A percentile compares a stretch with the other conserved stretches of the same genome.
Evolutionary conservation across 2,888 invertebrate genomes (phyloP).

Genomic region (Diloba caeruleocephala): DNA sequence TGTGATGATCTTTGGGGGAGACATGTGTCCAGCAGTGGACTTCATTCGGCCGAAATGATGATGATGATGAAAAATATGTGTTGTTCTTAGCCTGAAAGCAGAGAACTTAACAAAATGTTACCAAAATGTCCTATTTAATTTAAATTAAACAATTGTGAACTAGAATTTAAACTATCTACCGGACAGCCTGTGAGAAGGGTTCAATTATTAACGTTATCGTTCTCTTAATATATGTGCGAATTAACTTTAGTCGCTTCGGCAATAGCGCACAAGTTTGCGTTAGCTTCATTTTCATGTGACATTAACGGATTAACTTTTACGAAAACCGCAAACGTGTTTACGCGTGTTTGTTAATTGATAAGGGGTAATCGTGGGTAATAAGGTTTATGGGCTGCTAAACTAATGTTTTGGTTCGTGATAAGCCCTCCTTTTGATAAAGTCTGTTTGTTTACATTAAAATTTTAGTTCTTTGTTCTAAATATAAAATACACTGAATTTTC

Average conservation of each 20-base stretch:
- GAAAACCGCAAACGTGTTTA: slow-evolving; percentile 44
- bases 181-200: slow-evolving; percentile 62
- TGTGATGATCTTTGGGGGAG: no score
- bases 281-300: slow-evolving; percentile 46
- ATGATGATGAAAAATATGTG: no score
- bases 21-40: no score
- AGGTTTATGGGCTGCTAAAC: slow-evolving; percentile 29
- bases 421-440: slow-evolving; percentile 10
- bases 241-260: slow-evolving; percentile 46
- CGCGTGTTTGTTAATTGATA: slow-evolving; percentile 47
- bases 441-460: no score
- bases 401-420: slow-evolving; percentile 22
- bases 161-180: slow-evolving; percentile 45
- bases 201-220: slow-evolving; percentile 56
- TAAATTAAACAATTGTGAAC: slow-evolving; percentile 44
- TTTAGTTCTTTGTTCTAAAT: no score
- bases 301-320: slow-evolving; percentile 41
- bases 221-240: slow-evolving; percentile 49
- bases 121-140: slow-evolving; percentile 4
- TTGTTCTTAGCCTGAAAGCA: no score
- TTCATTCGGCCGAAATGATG: no score
- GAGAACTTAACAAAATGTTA: background rate
- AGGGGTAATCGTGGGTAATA: slow-evolving; percentile 28
- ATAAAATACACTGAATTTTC: no score
- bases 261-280: slow-evolving; percentile 40